Evolutionary conservation across 1,140 invertebrate genomes (phyloP).

Genomic region (Hypsibius dujardini): DNA sequence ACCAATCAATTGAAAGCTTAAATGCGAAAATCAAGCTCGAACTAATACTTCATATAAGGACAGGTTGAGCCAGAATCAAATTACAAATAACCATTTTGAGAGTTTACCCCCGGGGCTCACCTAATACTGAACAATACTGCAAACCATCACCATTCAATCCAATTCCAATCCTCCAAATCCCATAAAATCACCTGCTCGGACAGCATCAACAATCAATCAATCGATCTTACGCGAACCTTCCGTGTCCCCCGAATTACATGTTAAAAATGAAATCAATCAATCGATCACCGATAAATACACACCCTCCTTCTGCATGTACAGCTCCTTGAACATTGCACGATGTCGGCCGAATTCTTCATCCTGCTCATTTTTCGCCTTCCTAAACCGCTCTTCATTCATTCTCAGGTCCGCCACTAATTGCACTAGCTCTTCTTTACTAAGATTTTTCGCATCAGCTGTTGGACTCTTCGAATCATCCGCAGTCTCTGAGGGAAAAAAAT

Average conservation of each 20-base stretch:
- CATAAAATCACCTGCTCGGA: neutral
- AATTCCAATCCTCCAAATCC: neutral
- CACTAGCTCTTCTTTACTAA: too few species aligned
- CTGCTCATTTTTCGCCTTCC: conserved; percentile 33
- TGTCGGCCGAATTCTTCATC: conserved; percentile 69
- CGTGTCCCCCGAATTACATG: too few species aligned
- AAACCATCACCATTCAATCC: neutral
- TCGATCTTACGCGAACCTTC: neutral
- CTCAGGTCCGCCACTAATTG: too few species aligned
- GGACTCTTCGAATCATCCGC: too few species aligned
- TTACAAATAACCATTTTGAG: too few species aligned
- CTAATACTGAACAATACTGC: neutral
- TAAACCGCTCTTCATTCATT: neutral
- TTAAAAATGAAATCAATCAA: conserved; percentile 3
- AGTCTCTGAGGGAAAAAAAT: too few species aligned
- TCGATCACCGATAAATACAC: conserved; percentile 23
- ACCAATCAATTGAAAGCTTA: too few species aligned
- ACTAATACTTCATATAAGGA: too few species aligned
- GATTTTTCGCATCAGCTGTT: too few species aligned
- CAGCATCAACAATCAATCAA: neutral
- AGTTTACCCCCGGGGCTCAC: neutral
- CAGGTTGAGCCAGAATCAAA: too few species aligned
- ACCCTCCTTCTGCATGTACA: conserved; percentile 81
- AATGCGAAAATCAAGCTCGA: too few species aligned
- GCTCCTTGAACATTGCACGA: conserved; percentile 70